Evolutionary conservation across 2,113 vertebrate species (phyloP).

Genomic region (Benitochromis conjunctus): DNA sequence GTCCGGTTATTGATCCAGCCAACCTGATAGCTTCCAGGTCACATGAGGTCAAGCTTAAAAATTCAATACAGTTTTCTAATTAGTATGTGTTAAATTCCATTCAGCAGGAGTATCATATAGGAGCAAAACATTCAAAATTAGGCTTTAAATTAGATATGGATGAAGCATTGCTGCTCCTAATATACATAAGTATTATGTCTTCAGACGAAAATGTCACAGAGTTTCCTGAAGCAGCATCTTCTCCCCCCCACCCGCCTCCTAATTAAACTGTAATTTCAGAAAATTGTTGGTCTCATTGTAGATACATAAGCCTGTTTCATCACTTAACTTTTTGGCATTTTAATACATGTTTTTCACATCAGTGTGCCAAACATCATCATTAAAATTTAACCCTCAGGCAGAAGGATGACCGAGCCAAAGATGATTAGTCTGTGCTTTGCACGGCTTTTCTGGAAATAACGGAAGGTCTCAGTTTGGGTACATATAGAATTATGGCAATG

Average conservation of each 20-base stretch:
- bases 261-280: conserved; percentile 55
- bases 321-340: conserved; percentile 36
- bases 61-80: conserved; percentile 12
- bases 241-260: not conserved
- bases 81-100: conserved; percentile 4
- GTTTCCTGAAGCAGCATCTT: conserved; percentile 42
- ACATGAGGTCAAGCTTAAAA: conserved; percentile 7
- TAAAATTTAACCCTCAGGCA: conserved; percentile 41
- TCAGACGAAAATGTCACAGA: conserved; percentile 23
- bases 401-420: not conserved
- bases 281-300: conserved; percentile 40
- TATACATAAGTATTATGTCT: conserved; percentile 8
- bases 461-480: not conserved
- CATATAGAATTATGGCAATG: conserved; percentile 7
- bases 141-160: conserved; percentile 1
- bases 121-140: not conserved
- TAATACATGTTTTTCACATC: conserved; percentile 45
- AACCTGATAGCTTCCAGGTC: not conserved
- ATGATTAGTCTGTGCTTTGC: not conserved
- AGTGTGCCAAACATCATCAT: conserved; percentile 30
- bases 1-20: conserved; percentile 2
- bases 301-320: conserved; percentile 38
- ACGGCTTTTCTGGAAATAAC: not conserved
- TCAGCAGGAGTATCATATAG: not conserved
- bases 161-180: not conserved